These are phyloP conservation scores for Scaptomyza montana DNA, from an alignment of 1,140 invertebrate genomes.

Conservation along the genomic window DNA sequence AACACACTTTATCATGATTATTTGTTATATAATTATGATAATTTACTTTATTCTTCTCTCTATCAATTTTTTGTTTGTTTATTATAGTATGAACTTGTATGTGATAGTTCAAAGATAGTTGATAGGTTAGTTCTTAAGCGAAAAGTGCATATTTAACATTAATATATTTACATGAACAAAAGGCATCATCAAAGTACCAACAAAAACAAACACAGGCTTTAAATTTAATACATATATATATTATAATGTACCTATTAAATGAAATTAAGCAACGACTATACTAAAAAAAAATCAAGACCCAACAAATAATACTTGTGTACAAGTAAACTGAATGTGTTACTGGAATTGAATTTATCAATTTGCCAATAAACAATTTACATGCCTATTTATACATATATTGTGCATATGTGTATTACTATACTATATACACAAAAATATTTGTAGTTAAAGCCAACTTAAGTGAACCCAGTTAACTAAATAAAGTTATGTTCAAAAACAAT, in stretches of 20 bases:
- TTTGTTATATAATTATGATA: background rate
- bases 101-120: slow-evolving; percentile 83
- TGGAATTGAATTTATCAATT: slow-evolving; percentile 20
- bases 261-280: slow-evolving; percentile 6
- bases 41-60: slow-evolving; percentile 21
- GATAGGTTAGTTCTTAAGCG: slow-evolving; percentile 55
- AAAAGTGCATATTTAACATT: slow-evolving; percentile 23
- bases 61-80: slow-evolving; percentile 42
- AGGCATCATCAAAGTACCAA: slow-evolving; percentile 5
- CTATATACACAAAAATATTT: slow-evolving; percentile 9
- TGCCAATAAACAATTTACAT: slow-evolving; percentile 20
- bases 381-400: slow-evolving; percentile 25
- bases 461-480: slow-evolving; percentile 15
- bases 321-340: slow-evolving; percentile 16
- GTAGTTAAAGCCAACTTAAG: slow-evolving; percentile 23
- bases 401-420: slow-evolving; percentile 19
- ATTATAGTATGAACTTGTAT: slow-evolving; percentile 75
- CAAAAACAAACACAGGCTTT: slow-evolving; percentile 51
- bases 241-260: slow-evolving; percentile 7
- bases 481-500: slow-evolving; percentile 4
- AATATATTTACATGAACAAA: slow-evolving; percentile 22
- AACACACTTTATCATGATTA: too few species aligned
- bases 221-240: slow-evolving; percentile 29
- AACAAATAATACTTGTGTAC: background rate
- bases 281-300: background rate